Conservation (phyloP, 2,113 vertebrate genomes). For the Campylomormyrus tamandua region DNA sequence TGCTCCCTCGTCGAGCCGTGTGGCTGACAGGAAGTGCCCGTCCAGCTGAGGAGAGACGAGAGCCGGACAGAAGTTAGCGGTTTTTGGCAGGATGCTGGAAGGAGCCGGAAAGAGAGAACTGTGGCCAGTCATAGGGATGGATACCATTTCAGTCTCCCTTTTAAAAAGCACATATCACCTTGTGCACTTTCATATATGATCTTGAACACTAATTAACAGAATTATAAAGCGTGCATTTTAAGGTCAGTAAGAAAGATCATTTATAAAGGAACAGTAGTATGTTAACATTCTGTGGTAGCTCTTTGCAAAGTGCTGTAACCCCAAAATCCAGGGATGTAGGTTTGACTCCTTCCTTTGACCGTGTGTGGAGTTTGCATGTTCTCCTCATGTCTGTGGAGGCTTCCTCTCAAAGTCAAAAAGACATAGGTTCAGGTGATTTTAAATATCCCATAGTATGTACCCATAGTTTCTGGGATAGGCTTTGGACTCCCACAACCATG, state of each 20-base stretch:
- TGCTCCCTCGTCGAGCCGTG: background rate
- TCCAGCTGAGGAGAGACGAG: background rate
- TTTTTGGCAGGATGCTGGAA: background rate
- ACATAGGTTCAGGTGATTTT: background rate
- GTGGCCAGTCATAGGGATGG: background rate
- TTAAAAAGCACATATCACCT: background rate
- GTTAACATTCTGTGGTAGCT: background rate
- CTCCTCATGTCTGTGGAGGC: background rate
- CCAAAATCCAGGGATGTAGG: background rate
- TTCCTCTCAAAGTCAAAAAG: background rate
- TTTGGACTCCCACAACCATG: background rate
- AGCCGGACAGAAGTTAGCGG: background rate
- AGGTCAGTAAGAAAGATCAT: background rate
- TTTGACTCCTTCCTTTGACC: background rate
- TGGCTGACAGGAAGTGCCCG: background rate
- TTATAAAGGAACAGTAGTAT: background rate
- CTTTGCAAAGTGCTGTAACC: background rate
- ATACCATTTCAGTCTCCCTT: background rate
- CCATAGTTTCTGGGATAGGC: background rate
- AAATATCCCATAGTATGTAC: background rate
- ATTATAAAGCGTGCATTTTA: background rate
- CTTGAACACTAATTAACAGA: background rate
- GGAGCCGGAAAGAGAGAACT: background rate
- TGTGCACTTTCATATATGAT: background rate
- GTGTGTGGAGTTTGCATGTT: background rate